Base-by-base conservation (phyloP, 2,113 vertebrate genomes). In the Mellivora capensis region DNA sequence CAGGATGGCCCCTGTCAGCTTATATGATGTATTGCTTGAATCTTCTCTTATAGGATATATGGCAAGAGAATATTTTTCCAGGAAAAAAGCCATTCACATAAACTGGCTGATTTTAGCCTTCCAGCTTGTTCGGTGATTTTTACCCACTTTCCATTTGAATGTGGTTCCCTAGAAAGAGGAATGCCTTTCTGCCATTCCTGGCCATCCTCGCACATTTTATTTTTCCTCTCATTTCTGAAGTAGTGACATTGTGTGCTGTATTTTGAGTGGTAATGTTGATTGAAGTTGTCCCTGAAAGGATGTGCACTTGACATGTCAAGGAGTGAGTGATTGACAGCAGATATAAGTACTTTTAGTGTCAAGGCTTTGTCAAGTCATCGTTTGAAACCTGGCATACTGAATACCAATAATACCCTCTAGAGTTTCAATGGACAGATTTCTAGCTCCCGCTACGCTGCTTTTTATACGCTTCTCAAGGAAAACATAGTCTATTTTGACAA, bases 311-410 rank as follows among this genome's bases (percentile, higher is more conserved):
- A 99, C 98, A 97, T 98, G 98, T 98, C 98, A 98, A 90, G 98
- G 96, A 97, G 96, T 84, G 96, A 98, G 88, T 98, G 98, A 99
- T 98, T 98, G 98, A 98, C 98, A 98, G 98, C 95, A 88, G 94
- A 52, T 94, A 71, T 44, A 96, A 97, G 98, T 96, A 98, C 98
- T 98, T 95, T 96, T 97, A 97, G 98, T 98, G 99, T 99, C 99
- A 99, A 99, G 99, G 99, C 97, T 98, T 98, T 99, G 98, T 98
- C 97, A 98, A 93, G 93, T 94, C 97, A 90, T 98, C 98, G 97
- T 97, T 97, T 94, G 77, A 98, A 97, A 91, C 57, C 98, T 77
- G 8, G 96, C 95, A 96, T 76, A 1, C 97, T 96, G 98, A 98
- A 98, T 97, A 59, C 97, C 98, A 89, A 90, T 97, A 98, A 97